Percentiles rank a stretch among this genome's conserved stretches.
These are phyloP conservation scores for Chrysolina oricalcia DNA, from an alignment of 2,888 invertebrate genomes.

Conservation along the genomic window DNA sequence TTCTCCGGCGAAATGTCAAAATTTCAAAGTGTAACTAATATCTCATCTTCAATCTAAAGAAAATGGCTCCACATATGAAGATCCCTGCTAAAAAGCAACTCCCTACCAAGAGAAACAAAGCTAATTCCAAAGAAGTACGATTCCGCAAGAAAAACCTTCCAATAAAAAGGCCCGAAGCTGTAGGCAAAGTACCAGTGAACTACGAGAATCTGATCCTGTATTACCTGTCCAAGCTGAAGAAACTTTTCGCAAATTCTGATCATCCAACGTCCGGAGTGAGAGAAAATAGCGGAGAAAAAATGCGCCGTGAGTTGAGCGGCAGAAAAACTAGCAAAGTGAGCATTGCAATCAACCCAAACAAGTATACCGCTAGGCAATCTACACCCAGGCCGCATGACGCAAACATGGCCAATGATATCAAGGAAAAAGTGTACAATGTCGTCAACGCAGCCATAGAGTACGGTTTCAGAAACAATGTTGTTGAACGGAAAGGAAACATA, in stretches of 20 bases:
- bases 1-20: conserved; percentile 32
- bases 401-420: conserved; percentile 36
- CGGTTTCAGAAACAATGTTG: conserved; percentile 59
- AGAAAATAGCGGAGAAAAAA: conserved; percentile 47
- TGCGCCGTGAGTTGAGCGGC: conserved; percentile 39
- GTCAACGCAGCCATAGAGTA: conserved; percentile 61
- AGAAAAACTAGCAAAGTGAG: conserved; percentile 23
- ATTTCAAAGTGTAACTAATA: conserved; percentile 29
- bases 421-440: conserved; percentile 55
- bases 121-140: conserved; percentile 3
- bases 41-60: background rate
- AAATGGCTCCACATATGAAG: conserved; percentile 35
- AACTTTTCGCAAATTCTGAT: conserved; percentile 48
- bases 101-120: conserved; percentile 5
- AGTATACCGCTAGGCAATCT: conserved; percentile 45
- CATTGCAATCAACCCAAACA: conserved; percentile 40
- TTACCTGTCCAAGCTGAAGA: conserved; percentile 59
- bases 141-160: conserved; percentile 2
- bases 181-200: conserved; percentile 44
- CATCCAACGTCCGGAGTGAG: conserved; percentile 37
- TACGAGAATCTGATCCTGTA: conserved; percentile 59
- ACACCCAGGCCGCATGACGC: conserved; percentile 36
- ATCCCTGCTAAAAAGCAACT: conserved; percentile 15
- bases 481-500: conserved; percentile 59
- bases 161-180: background rate